Conservation (phyloP, 64 coral and sea anemone genomes). For the Pocillopora damicornis region DNA sequence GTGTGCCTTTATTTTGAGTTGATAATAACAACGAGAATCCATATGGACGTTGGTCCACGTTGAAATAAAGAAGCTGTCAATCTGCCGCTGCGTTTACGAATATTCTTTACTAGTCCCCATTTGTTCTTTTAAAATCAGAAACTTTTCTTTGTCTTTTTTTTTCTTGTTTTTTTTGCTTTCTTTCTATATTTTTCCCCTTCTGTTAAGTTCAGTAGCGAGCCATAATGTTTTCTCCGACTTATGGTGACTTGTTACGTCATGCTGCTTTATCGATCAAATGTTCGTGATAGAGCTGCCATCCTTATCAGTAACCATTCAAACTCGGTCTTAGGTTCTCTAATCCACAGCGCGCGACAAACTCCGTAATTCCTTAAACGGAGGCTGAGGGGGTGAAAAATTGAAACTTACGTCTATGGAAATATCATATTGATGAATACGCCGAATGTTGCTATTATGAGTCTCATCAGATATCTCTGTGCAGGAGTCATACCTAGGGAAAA, state of each 20-base stretch:
- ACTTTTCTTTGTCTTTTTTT: background rate
- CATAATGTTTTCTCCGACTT: background rate
- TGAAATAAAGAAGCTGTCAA: too few species aligned
- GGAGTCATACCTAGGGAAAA: background rate
- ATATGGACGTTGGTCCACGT: too few species aligned
- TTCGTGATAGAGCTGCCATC: too few species aligned
- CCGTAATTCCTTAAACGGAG: background rate
- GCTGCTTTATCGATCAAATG: too few species aligned
- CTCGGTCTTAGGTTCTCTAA: too few species aligned
- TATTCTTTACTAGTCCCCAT: too few species aligned
- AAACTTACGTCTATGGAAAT: background rate
- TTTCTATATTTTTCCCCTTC: background rate
- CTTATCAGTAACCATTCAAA: too few species aligned
- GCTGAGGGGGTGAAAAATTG: background rate
- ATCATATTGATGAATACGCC: background rate
- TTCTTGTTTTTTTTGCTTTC: background rate
- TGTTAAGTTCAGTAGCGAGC: background rate
- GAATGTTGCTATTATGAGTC: background rate
- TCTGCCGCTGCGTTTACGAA: too few species aligned
- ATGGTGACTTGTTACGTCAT: background rate
- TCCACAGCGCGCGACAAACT: background rate
- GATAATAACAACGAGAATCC: too few species aligned
- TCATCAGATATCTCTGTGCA: slow-evolving; percentile 8
- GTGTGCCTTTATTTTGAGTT: too few species aligned
- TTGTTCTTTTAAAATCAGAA: too few species aligned